These are phyloP conservation scores for Adineta ricciae DNA, from an alignment of 2,888 invertebrate genomes.

Conservation along the genomic window DNA sequence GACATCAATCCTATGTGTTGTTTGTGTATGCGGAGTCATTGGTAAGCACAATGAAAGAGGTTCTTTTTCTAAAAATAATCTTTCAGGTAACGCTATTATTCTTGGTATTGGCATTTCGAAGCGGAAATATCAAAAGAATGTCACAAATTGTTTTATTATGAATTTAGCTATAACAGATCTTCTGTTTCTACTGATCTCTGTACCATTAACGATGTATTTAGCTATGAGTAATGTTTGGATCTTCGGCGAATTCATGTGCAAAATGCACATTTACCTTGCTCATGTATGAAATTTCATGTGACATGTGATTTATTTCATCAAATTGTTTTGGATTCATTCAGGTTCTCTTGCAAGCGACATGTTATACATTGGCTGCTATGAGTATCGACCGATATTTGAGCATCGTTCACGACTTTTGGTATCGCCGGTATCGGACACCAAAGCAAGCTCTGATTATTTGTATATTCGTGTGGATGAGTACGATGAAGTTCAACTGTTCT, in stretches of 20 bases:
- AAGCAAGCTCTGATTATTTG: not conserved
- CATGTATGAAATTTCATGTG: not conserved
- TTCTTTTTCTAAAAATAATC: not conserved
- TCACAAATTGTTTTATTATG: slow-evolving; percentile 32
- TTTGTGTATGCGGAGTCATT: not conserved
- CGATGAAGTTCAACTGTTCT: not conserved
- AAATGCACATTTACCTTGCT: not conserved
- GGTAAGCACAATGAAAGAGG: not conserved
- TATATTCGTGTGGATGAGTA: not conserved
- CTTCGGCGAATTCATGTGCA: not conserved
- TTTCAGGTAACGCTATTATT: slow-evolving; percentile 23
- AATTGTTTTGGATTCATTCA: not conserved
- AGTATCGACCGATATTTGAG: slow-evolving; percentile 25
- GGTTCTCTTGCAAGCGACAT: slow-evolving; percentile 27
- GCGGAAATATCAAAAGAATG: slow-evolving; percentile 21
- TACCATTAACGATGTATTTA: slow-evolving; percentile 31
- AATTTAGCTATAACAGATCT: slow-evolving; percentile 33
- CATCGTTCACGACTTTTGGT: not conserved
- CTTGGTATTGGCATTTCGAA: slow-evolving; percentile 18
- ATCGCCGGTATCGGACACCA: not conserved
- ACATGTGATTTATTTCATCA: not conserved
- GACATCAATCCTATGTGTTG: not conserved
- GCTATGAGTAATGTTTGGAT: slow-evolving; percentile 15
- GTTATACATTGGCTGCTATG: slow-evolving; percentile 30
- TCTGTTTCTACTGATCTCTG: slow-evolving; percentile 27